A percentile compares a stretch with the other conserved stretches of the same genome.
Evolutionary conservation across 2,797 vertebrate species (phyloP).

Genomic region (Lateolabrax maculatus): DNA sequence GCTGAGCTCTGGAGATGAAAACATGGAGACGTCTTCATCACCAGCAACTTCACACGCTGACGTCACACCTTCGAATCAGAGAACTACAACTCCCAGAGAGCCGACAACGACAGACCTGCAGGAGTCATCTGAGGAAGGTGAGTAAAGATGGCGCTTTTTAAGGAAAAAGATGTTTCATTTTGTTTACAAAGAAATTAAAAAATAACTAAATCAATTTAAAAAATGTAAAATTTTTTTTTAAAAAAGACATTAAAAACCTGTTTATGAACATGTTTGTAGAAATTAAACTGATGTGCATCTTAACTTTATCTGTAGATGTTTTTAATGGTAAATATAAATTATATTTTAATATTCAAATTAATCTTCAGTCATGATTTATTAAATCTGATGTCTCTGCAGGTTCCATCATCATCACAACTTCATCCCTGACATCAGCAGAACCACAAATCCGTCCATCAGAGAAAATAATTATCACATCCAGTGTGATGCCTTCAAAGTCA

Average conservation of each 20-base stretch:
- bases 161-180: too few relatives aligned
- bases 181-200: too few relatives aligned
- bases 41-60: fast-evolving
- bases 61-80: not conserved
- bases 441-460: not conserved
- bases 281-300: not conserved
- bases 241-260: not conserved
- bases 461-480: not conserved
- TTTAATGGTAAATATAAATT: too few relatives aligned
- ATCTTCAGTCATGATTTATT: not conserved
- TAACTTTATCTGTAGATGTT: not conserved
- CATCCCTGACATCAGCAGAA: not conserved
- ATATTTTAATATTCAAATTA: not conserved
- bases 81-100: slow-evolving; percentile 33
- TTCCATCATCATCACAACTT: not conserved
- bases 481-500: not conserved
- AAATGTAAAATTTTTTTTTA: not conserved
- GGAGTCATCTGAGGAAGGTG: slow-evolving; percentile 35
- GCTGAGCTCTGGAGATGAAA: not conserved
- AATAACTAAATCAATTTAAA: too few relatives aligned
- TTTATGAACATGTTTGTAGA: not conserved
- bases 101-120: fast-evolving
- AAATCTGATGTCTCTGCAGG: not conserved
- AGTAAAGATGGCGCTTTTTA: not conserved
- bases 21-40: not conserved